Conservation (phyloP, 37 sponge, comb jelly and placozoan genomes). For the Theonella swinhoei region DNA sequence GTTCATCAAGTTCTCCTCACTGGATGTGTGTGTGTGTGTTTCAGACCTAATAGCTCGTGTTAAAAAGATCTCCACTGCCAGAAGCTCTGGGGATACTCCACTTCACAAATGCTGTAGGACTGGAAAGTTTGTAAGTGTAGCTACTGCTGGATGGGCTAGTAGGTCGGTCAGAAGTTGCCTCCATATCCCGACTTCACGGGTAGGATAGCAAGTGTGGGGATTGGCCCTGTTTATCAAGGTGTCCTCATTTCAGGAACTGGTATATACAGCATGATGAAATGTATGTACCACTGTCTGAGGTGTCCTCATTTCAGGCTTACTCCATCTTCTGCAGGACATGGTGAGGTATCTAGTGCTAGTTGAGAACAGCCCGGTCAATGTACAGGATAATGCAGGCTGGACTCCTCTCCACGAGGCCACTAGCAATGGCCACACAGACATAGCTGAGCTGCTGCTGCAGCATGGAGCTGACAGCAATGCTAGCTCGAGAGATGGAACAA, state of each 20-base stretch:
- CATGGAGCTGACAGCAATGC: constrained; percentile 76
- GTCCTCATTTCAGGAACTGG: no score
- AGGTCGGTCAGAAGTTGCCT: not conserved
- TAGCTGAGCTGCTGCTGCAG: constrained; percentile 67
- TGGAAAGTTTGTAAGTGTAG: constrained; percentile 46
- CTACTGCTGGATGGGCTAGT: not conserved
- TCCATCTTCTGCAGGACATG: constrained; percentile 63
- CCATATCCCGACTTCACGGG: not conserved
- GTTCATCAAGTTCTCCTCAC: no score
- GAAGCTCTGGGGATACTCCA: constrained; percentile 76
- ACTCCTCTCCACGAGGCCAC: constrained; percentile 89
- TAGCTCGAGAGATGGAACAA: constrained; percentile 81
- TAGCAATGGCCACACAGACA: constrained; percentile 26
- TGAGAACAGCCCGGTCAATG: constrained; percentile 36
- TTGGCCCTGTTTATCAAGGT: not conserved
- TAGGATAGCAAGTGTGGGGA: not conserved
- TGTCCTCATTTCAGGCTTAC: no score
- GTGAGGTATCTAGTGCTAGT: constrained; percentile 54
- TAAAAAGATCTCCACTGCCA: constrained; percentile 27
- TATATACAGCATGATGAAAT: no score
- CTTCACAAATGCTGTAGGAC: constrained; percentile 75
- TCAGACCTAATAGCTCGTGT: constrained; percentile 32
- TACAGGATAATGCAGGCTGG: constrained; percentile 90
- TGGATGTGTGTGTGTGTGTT: no score
- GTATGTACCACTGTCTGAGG: no score